A percentile compares a stretch with the other conserved stretches of the same genome.
Evolutionary conservation across 2,888 invertebrate genomes (phyloP).

Genomic region (Epirrhoe alternata): DNA sequence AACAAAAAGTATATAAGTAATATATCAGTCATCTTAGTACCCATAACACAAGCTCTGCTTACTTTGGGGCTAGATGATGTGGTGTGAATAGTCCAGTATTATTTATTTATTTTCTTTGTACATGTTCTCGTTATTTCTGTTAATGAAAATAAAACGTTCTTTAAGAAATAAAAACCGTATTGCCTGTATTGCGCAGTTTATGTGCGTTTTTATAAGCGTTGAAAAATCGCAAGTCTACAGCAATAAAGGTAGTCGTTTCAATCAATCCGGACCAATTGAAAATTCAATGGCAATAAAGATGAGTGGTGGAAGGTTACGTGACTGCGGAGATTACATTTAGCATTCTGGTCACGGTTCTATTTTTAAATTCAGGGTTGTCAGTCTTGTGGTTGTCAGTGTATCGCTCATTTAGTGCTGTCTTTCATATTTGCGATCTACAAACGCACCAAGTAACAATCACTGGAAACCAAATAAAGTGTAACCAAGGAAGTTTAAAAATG

Average conservation of each 20-base stretch:
- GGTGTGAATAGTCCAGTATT: too few species aligned
- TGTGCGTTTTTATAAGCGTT: background rate
- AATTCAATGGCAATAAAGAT: slow-evolving; percentile 78
- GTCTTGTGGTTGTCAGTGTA: slow-evolving; percentile 4
- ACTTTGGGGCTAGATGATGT: too few species aligned
- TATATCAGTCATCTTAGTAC: too few species aligned
- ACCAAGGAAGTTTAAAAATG: too few species aligned
- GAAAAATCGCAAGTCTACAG: background rate
- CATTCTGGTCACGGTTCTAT: slow-evolving; percentile 57
- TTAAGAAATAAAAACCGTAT: too few species aligned
- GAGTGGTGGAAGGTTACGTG: slow-evolving; percentile 72
- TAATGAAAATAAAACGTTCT: too few species aligned
- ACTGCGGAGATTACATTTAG: slow-evolving; percentile 46
- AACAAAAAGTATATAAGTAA: too few species aligned
- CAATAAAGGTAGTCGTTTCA: slow-evolving; percentile 61
- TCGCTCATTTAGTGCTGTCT: background rate
- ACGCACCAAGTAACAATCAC: too few species aligned
- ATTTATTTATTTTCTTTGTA: too few species aligned
- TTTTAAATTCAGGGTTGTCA: slow-evolving; percentile 20
- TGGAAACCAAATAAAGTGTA: too few species aligned
- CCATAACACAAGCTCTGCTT: too few species aligned
- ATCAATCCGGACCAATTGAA: slow-evolving; percentile 81
- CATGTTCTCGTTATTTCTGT: too few species aligned
- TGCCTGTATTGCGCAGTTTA: background rate
- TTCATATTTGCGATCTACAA: background rate